Evolutionary conservation across 2,888 invertebrate genomes (phyloP).

Genomic region (Ophioninae sp.): DNA sequence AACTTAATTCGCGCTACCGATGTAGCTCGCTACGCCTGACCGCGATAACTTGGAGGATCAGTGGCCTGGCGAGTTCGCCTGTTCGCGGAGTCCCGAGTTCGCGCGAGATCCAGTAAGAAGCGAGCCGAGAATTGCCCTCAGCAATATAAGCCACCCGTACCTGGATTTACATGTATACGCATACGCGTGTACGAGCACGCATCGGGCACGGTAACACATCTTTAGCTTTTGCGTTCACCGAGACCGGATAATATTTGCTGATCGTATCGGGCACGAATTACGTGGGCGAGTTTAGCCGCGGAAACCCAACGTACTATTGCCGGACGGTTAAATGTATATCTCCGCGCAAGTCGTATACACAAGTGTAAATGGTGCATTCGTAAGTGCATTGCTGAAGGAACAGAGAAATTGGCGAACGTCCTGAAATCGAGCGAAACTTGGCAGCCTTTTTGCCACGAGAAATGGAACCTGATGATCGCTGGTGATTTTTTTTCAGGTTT

Average conservation of each 20-base stretch:
- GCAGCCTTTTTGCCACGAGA: neutral
- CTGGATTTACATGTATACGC: neutral
- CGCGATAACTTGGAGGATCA: slow-evolving; percentile 61
- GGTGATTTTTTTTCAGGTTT: neutral
- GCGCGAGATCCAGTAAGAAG: slow-evolving; percentile 52
- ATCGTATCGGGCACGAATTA: slow-evolving; percentile 71
- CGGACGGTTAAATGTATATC: slow-evolving; percentile 9
- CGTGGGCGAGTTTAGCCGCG: slow-evolving; percentile 68
- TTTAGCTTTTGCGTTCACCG: slow-evolving; percentile 51
- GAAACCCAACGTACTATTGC: slow-evolving; percentile 39
- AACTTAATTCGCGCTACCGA: slow-evolving; percentile 56
- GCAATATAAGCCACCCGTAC: slow-evolving; percentile 40
- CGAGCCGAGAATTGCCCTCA: slow-evolving; percentile 59
- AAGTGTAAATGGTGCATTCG: slow-evolving; percentile 41
- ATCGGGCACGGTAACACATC: slow-evolving; percentile 43
- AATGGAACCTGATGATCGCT: neutral
- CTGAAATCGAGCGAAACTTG: neutral
- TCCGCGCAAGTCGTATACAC: slow-evolving; percentile 28
- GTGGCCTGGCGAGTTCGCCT: slow-evolving; percentile 43
- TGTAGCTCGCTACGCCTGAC: slow-evolving; percentile 41
- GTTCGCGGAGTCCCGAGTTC: neutral
- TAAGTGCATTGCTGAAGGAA: slow-evolving; percentile 9
- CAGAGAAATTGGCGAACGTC: neutral
- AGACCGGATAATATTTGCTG: slow-evolving; percentile 72
- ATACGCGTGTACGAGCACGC: neutral